Evolutionary conservation across 2,888 invertebrate genomes (phyloP).

Genomic region (Papilio protenor): DNA sequence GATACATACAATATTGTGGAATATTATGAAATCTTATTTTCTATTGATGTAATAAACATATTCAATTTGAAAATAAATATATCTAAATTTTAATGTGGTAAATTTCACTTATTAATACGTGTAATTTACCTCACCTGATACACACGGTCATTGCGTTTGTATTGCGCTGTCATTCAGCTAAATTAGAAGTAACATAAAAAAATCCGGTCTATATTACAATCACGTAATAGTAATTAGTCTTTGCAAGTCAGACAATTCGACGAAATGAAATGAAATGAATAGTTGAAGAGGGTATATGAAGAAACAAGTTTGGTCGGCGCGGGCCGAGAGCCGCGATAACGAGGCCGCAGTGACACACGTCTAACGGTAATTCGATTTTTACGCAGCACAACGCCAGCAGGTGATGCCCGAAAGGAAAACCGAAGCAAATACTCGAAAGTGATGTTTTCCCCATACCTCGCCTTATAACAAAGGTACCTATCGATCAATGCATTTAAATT

Average conservation of each 20-base stretch:
- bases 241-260: conserved; percentile 54
- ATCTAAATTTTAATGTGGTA: not conserved
- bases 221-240: conserved; percentile 39
- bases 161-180: not conserved
- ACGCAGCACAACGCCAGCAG: conserved; percentile 60
- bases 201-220: conserved; percentile 12
- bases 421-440: conserved; percentile 29
- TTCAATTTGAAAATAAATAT: not conserved
- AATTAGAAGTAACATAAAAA: conserved; percentile 14
- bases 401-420: conserved; percentile 54
- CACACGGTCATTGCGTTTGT: not conserved
- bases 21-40: not conserved
- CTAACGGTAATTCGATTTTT: conserved; percentile 81
- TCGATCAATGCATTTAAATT: not conserved
- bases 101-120: not conserved
- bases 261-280: conserved; percentile 57
- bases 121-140: no score
- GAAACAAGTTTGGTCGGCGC: conserved; percentile 74
- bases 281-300: conserved; percentile 67
- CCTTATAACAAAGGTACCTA: not conserved
- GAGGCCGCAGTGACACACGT: conserved; percentile 82
- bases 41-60: not conserved
- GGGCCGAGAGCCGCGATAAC: conserved; percentile 60
- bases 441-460: not conserved
- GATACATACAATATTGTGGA: not conserved